These are phyloP conservation scores for Lasius platythorax DNA, from an alignment of 2,888 invertebrate species.

Conservation along the genomic window DNA sequence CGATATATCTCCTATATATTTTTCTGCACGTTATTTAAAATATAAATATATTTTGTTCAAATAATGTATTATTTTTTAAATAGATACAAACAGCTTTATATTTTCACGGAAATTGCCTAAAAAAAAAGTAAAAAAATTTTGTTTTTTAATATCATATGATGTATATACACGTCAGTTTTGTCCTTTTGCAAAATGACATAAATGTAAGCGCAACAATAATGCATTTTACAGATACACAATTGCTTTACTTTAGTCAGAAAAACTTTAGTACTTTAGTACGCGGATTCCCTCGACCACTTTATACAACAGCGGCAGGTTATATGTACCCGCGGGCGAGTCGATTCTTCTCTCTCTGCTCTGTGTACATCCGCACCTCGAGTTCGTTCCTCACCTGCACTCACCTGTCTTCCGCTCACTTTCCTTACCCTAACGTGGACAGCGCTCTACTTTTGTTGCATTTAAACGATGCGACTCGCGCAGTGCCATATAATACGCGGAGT, in stretches of 20 bases:
- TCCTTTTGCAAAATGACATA: slow-evolving; percentile 25
- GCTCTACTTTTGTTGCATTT: slow-evolving; percentile 57
- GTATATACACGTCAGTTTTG: slow-evolving; percentile 43
- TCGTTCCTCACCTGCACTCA: slow-evolving; percentile 73
- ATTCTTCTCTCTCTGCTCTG: slow-evolving; percentile 66
- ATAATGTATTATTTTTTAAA: not conserved
- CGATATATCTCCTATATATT: not conserved
- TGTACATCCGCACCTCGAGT: slow-evolving; percentile 65
- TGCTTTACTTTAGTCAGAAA: slow-evolving; percentile 25
- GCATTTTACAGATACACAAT: slow-evolving; percentile 23
- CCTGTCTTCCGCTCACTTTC: slow-evolving; percentile 75
- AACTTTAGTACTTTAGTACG: slow-evolving; percentile 42
- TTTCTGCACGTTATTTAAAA: not conserved
- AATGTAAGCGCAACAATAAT: slow-evolving; percentile 2
- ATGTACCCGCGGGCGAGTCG: slow-evolving; percentile 67
- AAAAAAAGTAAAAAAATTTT: too few relatives aligned
- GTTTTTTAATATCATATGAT: too few relatives aligned
- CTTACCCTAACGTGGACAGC: slow-evolving; percentile 63
- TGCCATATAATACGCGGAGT: slow-evolving; percentile 21
- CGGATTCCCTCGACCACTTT: slow-evolving; percentile 50
- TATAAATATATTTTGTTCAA: not conserved
- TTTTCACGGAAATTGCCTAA: not conserved
- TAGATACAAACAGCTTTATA: not conserved
- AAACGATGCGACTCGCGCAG: slow-evolving; percentile 46
- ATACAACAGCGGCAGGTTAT: slow-evolving; percentile 56